phyloP scores from a whole-genome alignment of 2,113 vertebrate genomes.

The Camelus dromedarius region DNA sequence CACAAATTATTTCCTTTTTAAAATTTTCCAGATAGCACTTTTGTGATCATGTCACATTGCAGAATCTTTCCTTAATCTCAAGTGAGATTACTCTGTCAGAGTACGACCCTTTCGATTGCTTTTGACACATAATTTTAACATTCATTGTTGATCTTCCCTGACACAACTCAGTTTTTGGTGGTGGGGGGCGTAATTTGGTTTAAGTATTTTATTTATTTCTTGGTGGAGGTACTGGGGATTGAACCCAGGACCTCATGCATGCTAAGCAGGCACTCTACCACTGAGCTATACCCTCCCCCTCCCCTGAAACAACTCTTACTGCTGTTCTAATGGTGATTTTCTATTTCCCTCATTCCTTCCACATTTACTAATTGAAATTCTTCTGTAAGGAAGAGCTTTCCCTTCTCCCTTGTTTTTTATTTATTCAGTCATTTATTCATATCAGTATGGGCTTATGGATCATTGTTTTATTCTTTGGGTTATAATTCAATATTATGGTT shows the following conservation, averaged over 20 bases:
- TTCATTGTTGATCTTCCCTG: neutral
- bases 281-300: too few relatives aligned
- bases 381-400: neutral
- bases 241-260: too few relatives aligned
- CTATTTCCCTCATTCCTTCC: neutral
- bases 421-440: slow-evolving; percentile 4
- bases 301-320: neutral
- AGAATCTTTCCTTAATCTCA: neutral
- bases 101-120: neutral
- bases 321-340: neutral
- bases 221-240: too few relatives aligned
- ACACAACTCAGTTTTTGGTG: too few relatives aligned
- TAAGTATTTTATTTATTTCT: too few relatives aligned
- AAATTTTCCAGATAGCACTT: neutral
- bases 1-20: neutral
- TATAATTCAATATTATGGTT: neutral
- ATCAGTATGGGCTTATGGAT: neutral
- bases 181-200: too few relatives aligned
- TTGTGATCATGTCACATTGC: neutral
- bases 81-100: neutral
- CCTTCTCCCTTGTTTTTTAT: neutral
- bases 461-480: neutral
- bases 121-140: neutral
- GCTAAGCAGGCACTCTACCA: too few relatives aligned
- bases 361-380: neutral